These are phyloP conservation scores for Gasterosteus aculeatus DNA, from an alignment of 2,113 vertebrate genomes.

Conservation along the genomic window DNA sequence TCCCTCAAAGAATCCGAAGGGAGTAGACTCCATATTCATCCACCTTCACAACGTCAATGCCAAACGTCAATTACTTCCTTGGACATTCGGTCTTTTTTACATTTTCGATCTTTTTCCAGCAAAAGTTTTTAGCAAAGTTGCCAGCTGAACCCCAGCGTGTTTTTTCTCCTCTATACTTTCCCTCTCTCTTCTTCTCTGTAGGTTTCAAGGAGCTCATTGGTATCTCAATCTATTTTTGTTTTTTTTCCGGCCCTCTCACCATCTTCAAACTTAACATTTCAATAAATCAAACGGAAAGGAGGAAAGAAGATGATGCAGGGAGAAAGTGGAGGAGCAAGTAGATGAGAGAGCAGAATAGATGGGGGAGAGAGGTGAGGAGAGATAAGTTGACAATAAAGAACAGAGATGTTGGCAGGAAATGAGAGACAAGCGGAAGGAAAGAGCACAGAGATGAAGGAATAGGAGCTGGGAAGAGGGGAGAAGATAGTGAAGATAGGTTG, in stretches of 20 bases:
- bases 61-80: conserved; percentile 58
- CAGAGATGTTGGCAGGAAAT: conserved; percentile 15
- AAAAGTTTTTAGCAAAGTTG: conserved; percentile 36
- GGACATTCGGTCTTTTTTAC: conserved; percentile 50
- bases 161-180: conserved; percentile 25
- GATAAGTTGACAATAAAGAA: conserved; percentile 33
- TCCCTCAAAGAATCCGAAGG: conserved; percentile 21
- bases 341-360: background rate
- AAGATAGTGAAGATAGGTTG: conserved; percentile 25
- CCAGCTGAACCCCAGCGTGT: conserved; percentile 28
- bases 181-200: conserved; percentile 8
- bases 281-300: conserved; percentile 57
- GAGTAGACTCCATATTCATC: conserved; percentile 50
- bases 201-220: conserved; percentile 43
- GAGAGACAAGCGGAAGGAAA: conserved; percentile 21
- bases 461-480: background rate
- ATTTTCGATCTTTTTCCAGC: conserved; percentile 21
- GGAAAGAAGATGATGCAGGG: conserved; percentile 32
- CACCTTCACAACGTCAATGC: conserved; percentile 54
- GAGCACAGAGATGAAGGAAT: conserved; percentile 11
- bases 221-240: conserved; percentile 26
- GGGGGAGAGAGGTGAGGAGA: conserved; percentile 18
- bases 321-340: conserved; percentile 21
- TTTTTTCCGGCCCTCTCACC: conserved; percentile 20
- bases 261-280: conserved; percentile 60